A percentile compares a stretch with the other conserved stretches of the same genome.
These are phyloP conservation scores for Orthonyx spaldingii DNA, from an alignment of 2,113 vertebrate genomes.

Conservation along the genomic window DNA sequence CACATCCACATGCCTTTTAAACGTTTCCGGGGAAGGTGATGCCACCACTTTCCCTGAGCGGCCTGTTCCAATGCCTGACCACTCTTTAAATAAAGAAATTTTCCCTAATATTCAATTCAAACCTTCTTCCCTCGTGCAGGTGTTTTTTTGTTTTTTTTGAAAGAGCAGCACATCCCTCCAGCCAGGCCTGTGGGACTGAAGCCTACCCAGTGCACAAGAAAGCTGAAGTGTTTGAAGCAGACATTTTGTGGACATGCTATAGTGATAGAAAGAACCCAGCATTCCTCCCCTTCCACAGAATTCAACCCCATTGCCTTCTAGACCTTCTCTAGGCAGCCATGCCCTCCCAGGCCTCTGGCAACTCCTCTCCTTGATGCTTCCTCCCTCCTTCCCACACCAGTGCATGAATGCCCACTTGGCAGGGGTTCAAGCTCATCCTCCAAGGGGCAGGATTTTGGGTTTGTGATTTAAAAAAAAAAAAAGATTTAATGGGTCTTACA, in stretches of 20 bases:
- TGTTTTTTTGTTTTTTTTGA: background rate
- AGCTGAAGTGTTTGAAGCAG: slow-evolving; percentile 1
- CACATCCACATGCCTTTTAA: background rate
- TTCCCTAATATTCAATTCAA: background rate
- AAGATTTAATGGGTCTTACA: no score
- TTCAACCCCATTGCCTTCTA: background rate
- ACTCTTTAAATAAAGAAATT: background rate
- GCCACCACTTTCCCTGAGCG: background rate
- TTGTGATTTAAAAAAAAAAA: background rate
- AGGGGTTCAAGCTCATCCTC: background rate
- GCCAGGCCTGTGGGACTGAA: background rate
- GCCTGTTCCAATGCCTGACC: background rate
- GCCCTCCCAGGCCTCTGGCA: background rate
- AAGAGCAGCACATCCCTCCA: background rate
- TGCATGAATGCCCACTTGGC: background rate
- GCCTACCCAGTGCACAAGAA: background rate
- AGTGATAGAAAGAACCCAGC: background rate
- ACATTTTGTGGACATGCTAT: background rate
- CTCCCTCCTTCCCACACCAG: background rate
- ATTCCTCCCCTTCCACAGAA: background rate
- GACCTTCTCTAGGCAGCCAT: background rate
- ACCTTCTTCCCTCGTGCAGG: background rate
- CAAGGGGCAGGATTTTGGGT: background rate
- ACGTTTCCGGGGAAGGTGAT: background rate
- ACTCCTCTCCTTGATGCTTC: background rate